Percentiles rank a stretch among this genome's conserved stretches.
Evolutionary conservation across 1,140 invertebrate genomes (phyloP).

Genomic region (Pomacea maculata): DNA sequence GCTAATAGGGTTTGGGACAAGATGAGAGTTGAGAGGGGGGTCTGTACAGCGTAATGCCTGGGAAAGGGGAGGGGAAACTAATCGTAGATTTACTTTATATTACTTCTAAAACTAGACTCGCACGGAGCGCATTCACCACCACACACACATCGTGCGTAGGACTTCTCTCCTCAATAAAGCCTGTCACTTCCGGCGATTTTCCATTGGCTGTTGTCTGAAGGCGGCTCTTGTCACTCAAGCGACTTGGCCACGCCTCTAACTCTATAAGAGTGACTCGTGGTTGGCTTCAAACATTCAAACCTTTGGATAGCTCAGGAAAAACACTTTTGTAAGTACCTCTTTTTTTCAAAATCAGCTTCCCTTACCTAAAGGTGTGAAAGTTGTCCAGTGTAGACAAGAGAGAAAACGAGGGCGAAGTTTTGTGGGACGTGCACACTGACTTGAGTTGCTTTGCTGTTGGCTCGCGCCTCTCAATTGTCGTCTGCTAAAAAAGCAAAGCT

Average conservation of each 20-base stretch:
- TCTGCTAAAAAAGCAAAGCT: not conserved
- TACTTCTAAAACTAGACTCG: not conserved
- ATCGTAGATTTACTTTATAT: not conserved
- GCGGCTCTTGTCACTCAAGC: not conserved
- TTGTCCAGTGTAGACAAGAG: too few relatives aligned
- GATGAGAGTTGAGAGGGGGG: not conserved
- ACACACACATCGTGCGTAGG: not conserved
- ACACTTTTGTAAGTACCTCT: conserved; percentile 15
- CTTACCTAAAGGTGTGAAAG: not conserved
- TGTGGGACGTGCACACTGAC: too few relatives aligned
- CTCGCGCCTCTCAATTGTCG: not conserved
- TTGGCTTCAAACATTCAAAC: conserved; percentile 12
- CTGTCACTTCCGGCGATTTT: not conserved
- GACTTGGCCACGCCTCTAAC: not conserved
- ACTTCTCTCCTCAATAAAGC: not conserved
- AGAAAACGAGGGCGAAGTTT: too few relatives aligned
- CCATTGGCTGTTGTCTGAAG: not conserved
- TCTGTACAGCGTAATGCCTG: not conserved
- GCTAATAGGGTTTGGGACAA: too few relatives aligned
- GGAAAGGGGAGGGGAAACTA: not conserved
- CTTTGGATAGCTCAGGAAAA: conserved; percentile 12
- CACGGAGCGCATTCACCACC: not conserved
- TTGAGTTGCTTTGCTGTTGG: too few relatives aligned
- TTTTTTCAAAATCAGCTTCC: not conserved
- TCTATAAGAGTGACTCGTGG: not conserved